Evolutionary conservation across 2,797 vertebrate genomes (phyloP).

Genomic region (Megaceryle alcyon): DNA sequence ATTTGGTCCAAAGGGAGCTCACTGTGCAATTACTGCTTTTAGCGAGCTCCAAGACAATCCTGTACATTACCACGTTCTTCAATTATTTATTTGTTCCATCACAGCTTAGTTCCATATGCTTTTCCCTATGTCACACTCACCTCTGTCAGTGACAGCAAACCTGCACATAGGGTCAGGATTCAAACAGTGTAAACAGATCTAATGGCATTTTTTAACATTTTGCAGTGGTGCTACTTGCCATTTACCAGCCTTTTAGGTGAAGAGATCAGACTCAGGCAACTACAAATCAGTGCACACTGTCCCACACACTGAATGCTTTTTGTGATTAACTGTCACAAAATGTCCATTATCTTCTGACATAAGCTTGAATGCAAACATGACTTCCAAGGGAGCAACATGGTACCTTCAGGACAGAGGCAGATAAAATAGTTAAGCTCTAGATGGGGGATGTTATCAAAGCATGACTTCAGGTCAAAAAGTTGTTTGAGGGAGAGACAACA

Average conservation of each 20-base stretch:
- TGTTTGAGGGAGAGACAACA: neutral
- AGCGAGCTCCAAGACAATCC: neutral
- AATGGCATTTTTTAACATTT: neutral
- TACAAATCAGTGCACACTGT: neutral
- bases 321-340: neutral
- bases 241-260: neutral
- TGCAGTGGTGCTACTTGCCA: neutral
- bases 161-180: neutral
- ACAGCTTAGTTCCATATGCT: neutral
- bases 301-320: neutral
- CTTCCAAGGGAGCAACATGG: neutral
- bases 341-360: neutral
- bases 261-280: neutral
- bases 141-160: neutral
- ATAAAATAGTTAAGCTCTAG: neutral
- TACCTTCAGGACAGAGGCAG: neutral
- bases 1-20: neutral
- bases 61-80: neutral
- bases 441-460: neutral
- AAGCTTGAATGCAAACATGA: neutral
- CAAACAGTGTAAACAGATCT: neutral
- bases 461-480: neutral
- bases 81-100: neutral
- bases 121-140: accelerated
- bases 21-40: accelerated